phyloP scores from a whole-genome alignment of 2,888 invertebrate species.

The Nebria salina region DNA sequence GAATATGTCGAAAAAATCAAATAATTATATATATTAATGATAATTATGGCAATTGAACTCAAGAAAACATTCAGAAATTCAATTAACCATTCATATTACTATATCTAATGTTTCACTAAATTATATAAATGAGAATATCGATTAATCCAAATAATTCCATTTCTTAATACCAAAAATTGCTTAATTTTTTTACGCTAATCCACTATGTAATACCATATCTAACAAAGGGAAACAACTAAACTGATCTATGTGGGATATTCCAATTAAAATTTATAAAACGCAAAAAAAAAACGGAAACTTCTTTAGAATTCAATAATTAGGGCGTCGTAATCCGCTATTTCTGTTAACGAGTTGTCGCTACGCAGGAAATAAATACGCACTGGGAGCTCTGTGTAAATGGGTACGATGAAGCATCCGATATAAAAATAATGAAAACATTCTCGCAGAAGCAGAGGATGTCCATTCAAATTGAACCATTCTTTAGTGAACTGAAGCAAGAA shows the following conservation, averaged over 20 bases:
- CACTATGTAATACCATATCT: neutral
- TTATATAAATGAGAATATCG: too few species aligned
- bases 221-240: neutral
- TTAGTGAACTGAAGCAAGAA: slow-evolving; percentile 22
- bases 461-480: slow-evolving; percentile 34
- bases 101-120: too few species aligned
- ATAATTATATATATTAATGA: too few species aligned
- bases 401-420: slow-evolving; percentile 9
- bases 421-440: slow-evolving; percentile 29
- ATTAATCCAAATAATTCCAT: too few species aligned
- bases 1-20: too few species aligned
- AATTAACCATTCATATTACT: too few species aligned
- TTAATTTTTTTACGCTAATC: too few species aligned
- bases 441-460: slow-evolving; percentile 7
- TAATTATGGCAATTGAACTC: too few species aligned
- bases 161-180: too few species aligned
- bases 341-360: slow-evolving; percentile 22
- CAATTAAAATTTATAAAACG: neutral
- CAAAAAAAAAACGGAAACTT: neutral
- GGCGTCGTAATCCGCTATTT: slow-evolving; percentile 1
- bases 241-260: neutral
- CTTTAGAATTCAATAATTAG: slow-evolving; percentile 19
- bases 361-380: neutral
- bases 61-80: too few species aligned
- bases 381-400: neutral